Conservation (phyloP, 2,113 vertebrate genomes). For the Nicator chloris region DNA sequence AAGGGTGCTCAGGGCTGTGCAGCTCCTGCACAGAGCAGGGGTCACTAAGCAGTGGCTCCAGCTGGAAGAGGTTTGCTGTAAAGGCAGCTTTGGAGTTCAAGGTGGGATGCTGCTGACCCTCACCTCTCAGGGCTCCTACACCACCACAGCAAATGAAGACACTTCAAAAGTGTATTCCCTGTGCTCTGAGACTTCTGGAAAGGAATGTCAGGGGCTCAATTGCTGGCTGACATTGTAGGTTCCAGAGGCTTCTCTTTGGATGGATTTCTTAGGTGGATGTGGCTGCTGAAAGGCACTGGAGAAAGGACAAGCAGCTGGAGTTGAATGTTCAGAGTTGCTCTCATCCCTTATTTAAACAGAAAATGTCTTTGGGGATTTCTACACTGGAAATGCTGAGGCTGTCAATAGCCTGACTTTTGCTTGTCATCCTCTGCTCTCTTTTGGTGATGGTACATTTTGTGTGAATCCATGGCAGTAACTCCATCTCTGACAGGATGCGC, state of each 20-base stretch:
- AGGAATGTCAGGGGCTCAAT: accelerated
- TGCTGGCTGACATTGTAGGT: background rate
- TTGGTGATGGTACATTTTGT: background rate
- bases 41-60: background rate
- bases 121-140: background rate
- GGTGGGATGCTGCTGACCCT: background rate
- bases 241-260: background rate
- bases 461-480: background rate
- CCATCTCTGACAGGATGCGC: background rate
- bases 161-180: background rate
- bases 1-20: background rate
- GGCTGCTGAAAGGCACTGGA: background rate
- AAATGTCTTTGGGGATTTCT: background rate
- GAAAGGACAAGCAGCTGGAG: background rate
- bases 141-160: background rate
- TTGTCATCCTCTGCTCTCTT: background rate
- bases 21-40: background rate
- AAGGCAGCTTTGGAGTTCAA: background rate
- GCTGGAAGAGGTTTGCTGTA: background rate
- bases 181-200: background rate
- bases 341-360: background rate
- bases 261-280: background rate
- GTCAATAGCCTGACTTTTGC: background rate
- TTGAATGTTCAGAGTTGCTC: background rate
- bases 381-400: background rate